Base-by-base conservation (phyloP, 1,140 invertebrate species). In the Penaeus indicus region DNA sequence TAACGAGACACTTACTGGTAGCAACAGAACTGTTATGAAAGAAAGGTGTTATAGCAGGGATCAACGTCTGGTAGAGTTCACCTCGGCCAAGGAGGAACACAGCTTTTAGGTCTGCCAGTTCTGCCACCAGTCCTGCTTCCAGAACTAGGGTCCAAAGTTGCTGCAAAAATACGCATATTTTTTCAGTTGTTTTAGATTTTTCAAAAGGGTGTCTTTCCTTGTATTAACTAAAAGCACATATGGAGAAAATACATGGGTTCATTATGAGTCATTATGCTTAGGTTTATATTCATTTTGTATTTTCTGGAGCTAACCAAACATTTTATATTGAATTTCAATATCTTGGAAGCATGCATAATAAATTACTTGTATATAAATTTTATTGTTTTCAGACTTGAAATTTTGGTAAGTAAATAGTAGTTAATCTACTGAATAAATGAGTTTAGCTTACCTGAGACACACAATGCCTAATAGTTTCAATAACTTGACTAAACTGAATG, bases 21-120 rank as follows among this genome's bases (percentile, higher is more conserved):
- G 21, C 25, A 38, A 69, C 27, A 10, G 69, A 42, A 80, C 19
- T 38, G 4, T 32, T 61, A 61, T 47, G 72, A 25, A 90, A 72
- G 63, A 78, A 81, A 38, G 62, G 79, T n/a, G 89, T 88, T 77
- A 84, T 60, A 21, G 83, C 42, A 62, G 85, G 77, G 25, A 90
- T 69, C 0, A 90, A 85, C 7, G 89, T 72, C n/a, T 90, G 89
- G 81, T 69, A 90, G 8, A 90, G 83, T 63, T 90, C 89, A 1
- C 89, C 89, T 62, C 89, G 62, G 22, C 89, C 89, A 25, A 90
- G 83, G 42, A 90, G 81, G 54, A 84, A 84, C n/a, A 90, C 81
- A 22, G 89, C 79, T 42, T 90, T 90, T 11, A 90, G 42, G 22
- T 90, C 72, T 19, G 62, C 72, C 42, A 90, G 38, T 61, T 78